phyloP scores from a whole-genome alignment of 2,797 vertebrate species.

The Ciconia nigra region DNA sequence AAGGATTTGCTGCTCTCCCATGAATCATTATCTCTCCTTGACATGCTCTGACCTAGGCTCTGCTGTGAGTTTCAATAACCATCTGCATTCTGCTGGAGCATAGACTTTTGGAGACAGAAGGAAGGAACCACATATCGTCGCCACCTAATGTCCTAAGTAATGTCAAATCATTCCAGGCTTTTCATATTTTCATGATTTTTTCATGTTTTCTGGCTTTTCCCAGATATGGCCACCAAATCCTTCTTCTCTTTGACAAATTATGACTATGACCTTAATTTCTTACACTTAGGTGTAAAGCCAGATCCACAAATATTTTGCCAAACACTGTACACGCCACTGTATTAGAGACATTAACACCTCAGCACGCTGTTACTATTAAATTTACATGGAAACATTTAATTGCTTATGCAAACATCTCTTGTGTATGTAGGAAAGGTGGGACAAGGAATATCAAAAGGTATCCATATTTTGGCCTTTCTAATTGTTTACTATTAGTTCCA shows the following conservation, averaged over 20 bases:
- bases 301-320: background rate
- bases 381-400: background rate
- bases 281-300: background rate
- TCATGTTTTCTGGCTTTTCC: background rate
- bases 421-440: background rate
- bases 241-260: background rate
- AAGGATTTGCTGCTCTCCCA: background rate
- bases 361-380: background rate
- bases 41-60: background rate
- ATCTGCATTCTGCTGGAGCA: background rate
- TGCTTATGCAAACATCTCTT: background rate
- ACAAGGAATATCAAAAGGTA: background rate
- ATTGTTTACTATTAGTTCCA: background rate
- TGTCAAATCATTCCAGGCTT: background rate
- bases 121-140: background rate
- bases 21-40: background rate
- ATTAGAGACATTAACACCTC: background rate
- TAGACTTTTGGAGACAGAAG: background rate
- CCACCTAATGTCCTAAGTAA: background rate
- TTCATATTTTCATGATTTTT: background rate
- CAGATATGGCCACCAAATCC: background rate
- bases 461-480: background rate
- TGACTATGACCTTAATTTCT: background rate
- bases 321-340: background rate
- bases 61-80: background rate